Conservation (phyloP, 2,888 invertebrate genomes). For the Leucoma salicis region DNA sequence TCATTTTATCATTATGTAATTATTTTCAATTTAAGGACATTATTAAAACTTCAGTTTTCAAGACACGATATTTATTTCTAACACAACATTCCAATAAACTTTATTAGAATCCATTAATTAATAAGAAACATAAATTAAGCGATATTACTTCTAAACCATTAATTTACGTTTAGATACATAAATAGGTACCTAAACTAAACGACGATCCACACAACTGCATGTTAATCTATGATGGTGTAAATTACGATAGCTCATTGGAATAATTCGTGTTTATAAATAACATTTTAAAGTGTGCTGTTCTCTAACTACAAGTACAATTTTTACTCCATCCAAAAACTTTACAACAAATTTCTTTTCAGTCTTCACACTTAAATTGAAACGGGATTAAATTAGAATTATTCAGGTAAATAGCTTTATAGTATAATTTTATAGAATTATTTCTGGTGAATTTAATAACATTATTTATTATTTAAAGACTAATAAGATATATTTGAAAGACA, state of each 20-base stretch:
- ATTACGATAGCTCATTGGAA: slow-evolving; percentile 45
- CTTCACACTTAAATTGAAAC: slow-evolving; percentile 37
- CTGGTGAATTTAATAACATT: too few relatives aligned
- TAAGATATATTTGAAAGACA: not conserved
- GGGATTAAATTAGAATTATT: slow-evolving; percentile 23
- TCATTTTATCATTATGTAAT: too few relatives aligned
- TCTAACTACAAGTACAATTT: slow-evolving; percentile 39
- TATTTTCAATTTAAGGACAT: too few relatives aligned
- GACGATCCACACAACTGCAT: slow-evolving; percentile 17
- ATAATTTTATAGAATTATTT: slow-evolving; percentile 2
- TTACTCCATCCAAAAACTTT: slow-evolving; percentile 35
- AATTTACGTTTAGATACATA: slow-evolving; percentile 12
- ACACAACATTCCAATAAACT: slow-evolving; percentile 60
- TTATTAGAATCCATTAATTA: slow-evolving; percentile 42
- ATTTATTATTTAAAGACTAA: not conserved
- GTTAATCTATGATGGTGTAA: slow-evolving; percentile 43
- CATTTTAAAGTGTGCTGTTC: slow-evolving; percentile 35
- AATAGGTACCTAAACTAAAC: slow-evolving; percentile 23
- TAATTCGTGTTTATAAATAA: slow-evolving; percentile 49
- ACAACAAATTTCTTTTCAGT: slow-evolving; percentile 34
- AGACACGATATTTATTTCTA: slow-evolving; percentile 71
- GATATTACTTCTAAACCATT: slow-evolving; percentile 32
- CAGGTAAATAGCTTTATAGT: slow-evolving; percentile 6
- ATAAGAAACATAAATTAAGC: slow-evolving; percentile 52
- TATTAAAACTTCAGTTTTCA: slow-evolving; percentile 26